Percentiles rank a stretch among this genome's conserved stretches.
These are phyloP conservation scores for Merops nubicus DNA, from an alignment of 2,113 vertebrate genomes.

Conservation along the genomic window DNA sequence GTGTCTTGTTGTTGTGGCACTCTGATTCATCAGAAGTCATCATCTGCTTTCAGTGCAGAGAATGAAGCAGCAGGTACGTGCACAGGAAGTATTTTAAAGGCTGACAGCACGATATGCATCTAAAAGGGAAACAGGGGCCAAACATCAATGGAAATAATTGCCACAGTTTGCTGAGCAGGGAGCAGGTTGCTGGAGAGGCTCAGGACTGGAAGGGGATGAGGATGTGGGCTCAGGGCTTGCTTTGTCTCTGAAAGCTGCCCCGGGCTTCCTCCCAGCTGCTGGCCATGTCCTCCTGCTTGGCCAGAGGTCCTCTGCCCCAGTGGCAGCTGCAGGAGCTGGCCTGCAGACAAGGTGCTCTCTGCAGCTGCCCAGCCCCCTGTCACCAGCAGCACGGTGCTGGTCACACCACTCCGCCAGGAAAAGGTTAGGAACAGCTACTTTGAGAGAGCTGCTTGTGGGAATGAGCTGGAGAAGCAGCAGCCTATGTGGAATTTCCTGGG, in stretches of 20 bases:
- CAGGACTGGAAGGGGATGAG: background rate
- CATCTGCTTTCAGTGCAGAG: background rate
- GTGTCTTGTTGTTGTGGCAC: background rate
- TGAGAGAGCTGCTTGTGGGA: background rate
- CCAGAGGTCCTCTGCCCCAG: background rate
- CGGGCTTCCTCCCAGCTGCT: background rate
- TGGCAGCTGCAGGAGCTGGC: background rate
- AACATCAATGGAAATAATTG: background rate
- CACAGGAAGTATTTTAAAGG: background rate
- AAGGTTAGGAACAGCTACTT: background rate
- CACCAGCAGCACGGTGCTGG: rapidly evolving
- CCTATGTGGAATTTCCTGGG: background rate
- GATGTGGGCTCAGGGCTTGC: background rate
- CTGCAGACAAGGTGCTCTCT: background rate
- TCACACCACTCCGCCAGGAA: background rate
- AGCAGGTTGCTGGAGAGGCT: background rate
- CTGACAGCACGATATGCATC: background rate
- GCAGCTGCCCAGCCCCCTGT: rapidly evolving
- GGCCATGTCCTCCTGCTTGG: background rate
- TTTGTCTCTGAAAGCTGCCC: background rate
- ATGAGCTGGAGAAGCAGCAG: background rate
- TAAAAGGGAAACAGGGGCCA: background rate
- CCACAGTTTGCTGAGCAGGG: background rate
- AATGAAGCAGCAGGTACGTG: background rate
- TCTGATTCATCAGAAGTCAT: constrained; percentile 11